These are phyloP conservation scores for Chiloscyllium punctatum DNA, from an alignment of 2,797 vertebrate genomes.

Conservation along the genomic window DNA sequence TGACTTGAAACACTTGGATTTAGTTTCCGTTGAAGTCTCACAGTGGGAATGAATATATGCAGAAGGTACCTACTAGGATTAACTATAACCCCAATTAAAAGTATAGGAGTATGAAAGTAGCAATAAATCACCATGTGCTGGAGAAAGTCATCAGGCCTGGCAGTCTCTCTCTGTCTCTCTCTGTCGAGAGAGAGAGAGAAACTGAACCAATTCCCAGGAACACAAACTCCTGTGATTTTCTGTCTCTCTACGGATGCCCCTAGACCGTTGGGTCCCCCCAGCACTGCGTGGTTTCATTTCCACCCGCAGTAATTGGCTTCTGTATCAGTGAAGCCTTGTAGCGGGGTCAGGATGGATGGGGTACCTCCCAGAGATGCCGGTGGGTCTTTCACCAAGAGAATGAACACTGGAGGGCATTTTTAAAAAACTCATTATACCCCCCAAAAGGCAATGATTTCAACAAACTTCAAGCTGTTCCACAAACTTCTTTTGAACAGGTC, in stretches of 20 bases:
- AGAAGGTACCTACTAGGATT: not conserved
- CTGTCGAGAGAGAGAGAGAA: no score
- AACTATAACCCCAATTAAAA: not conserved
- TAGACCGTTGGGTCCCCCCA: no score
- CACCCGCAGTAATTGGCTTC: no score
- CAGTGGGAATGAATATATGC: not conserved
- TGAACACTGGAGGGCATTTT: not conserved
- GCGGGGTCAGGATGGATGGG: not conserved
- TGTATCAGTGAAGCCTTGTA: not conserved
- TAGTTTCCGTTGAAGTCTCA: not conserved
- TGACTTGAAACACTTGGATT: no score
- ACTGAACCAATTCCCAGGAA: no score
- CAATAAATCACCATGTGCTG: not conserved
- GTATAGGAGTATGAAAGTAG: not conserved
- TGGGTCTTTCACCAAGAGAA: not conserved
- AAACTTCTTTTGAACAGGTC: not conserved
- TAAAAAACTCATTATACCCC: no score
- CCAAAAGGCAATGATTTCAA: not conserved
- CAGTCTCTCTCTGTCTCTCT: no score
- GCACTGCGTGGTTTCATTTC: no score
- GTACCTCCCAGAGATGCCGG: not conserved
- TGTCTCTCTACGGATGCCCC: no score
- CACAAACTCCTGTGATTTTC: no score
- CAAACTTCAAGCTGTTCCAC: not conserved
- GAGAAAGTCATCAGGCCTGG: no score